Evolutionary conservation across 2,888 invertebrate species (phyloP).

Genomic region (Alcis repandata): DNA sequence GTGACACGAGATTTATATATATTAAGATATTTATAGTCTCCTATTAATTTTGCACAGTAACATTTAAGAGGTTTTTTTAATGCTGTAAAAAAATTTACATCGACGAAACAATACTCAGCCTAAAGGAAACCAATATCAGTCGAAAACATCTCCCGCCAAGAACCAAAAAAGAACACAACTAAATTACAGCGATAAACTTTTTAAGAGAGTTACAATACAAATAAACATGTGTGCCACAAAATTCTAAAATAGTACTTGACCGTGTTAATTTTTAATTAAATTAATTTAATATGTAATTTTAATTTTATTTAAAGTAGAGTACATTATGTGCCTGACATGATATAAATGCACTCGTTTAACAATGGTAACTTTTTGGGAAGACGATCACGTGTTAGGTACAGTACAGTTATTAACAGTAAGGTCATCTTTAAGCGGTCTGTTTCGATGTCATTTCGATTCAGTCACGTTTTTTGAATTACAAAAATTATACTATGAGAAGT

Average conservation of each 20-base stretch:
- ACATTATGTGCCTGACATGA: constrained; percentile 5
- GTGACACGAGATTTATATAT: no score
- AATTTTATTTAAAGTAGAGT: constrained; percentile 1
- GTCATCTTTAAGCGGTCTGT: constrained; percentile 7
- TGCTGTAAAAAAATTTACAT: no score
- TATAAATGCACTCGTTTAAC: constrained; percentile 12
- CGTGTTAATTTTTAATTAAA: constrained; percentile 3
- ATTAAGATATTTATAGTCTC: no score
- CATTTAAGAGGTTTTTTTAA: no score
- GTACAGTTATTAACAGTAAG: constrained; percentile 13
- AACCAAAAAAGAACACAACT: constrained; percentile 24
- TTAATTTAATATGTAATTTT: neutral
- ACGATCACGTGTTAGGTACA: constrained; percentile 15
- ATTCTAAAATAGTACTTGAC: neutral
- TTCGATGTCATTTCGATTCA: constrained; percentile 7
- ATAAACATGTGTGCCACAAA: constrained; percentile 27
- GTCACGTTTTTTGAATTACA: neutral
- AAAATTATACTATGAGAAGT: no score
- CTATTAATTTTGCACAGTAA: no score
- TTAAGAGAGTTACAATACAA: constrained; percentile 21
- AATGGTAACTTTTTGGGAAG: constrained; percentile 23
- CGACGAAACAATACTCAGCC: neutral
- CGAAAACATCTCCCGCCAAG: constrained; percentile 40
- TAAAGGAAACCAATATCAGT: no score
- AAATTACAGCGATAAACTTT: constrained; percentile 11